Percentiles rank a stretch among this genome's conserved stretches.
Conservation (phyloP, 92 coral and sea anemone genomes). For the Heliopora coerulea region DNA sequence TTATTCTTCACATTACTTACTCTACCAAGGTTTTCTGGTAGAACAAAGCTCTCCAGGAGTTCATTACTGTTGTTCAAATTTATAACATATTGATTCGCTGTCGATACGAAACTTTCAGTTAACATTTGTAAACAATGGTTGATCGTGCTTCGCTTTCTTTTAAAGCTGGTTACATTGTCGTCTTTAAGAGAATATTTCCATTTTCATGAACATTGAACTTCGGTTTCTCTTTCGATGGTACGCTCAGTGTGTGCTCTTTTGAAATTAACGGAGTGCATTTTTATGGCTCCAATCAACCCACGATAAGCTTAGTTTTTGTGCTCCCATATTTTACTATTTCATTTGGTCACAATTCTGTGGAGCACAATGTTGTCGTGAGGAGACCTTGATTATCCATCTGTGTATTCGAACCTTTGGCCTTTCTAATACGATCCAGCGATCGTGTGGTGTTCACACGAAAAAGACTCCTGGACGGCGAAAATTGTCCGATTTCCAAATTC, state of each 20-base stretch:
- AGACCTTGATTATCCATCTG: conserved; percentile 7
- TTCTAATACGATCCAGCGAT: background rate
- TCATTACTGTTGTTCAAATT: too few species aligned
- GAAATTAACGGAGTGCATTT: background rate
- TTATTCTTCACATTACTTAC: background rate
- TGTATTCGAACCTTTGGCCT: background rate
- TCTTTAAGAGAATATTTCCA: too few species aligned
- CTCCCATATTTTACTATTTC: background rate
- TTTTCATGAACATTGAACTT: too few species aligned
- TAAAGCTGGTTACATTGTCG: too few species aligned
- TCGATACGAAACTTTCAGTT: too few species aligned
- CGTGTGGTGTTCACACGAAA: background rate
- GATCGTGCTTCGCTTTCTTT: too few species aligned
- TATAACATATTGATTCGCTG: too few species aligned
- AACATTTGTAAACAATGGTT: too few species aligned
- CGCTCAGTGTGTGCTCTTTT: too few species aligned
- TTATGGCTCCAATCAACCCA: background rate
- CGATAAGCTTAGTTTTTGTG: background rate
- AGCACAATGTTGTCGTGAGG: conserved; percentile 38
- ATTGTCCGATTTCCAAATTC: background rate
- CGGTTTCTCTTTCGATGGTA: too few species aligned
- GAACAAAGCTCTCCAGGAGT: background rate
- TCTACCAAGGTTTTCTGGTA: background rate
- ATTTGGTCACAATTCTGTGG: conserved; percentile 27
- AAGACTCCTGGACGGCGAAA: background rate